Base-by-base conservation (phyloP, 2,113 vertebrate genomes). In the Porphyrio hochstetteri region DNA sequence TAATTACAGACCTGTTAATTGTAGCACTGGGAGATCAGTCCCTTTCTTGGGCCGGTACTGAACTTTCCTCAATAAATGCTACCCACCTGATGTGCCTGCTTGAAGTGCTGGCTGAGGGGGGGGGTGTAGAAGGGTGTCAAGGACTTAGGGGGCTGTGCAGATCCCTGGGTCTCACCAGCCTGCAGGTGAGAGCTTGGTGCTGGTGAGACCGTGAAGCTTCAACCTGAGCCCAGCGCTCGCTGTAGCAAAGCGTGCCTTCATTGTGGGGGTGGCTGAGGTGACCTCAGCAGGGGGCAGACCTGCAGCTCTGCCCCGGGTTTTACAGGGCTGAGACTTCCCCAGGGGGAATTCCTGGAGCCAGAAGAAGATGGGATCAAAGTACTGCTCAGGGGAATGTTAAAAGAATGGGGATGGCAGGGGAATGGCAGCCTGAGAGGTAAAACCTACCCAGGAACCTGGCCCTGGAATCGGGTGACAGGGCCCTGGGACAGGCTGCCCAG, bases 31-130 rank as follows among this genome's bases (percentile, higher is more conserved):
- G 50, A 90, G 23, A 56, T 89, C 12, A 21, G 24, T 75, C 69
- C 16, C 56, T 95, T 78, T 23, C 53, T 82, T 75, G 74, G 74
- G 78, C 93, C 9, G 52, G 72, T 86, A 86, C 86, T 81, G 80
- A 75, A 70, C 38, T 82, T 86, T 15, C 19, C 21, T 91, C 86
- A 95, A 79, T 97, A 97, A 96, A 97, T 61, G 61, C 25, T 64
- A 21, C 44, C n/a, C 82, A 16, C 57, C 44, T 80, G 82, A 19
- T 52, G 25, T 16, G 9, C 33, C n/a, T 80, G 52, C 28, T 46
- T 74, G 5, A 25, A 50, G 50, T 0, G 2, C 44, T 13, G 25
- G 16, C 35, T 21, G 36, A n/a, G 12, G 23, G 28, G 36, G 12
- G 23, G 28, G 23, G 52, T 16, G 13, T 27, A 90, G 79, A 40